A percentile compares a stretch with the other conserved stretches of the same genome.
These are phyloP conservation scores for Microdon myrmicae DNA, from an alignment of 2,888 invertebrate genomes.

Conservation along the genomic window DNA sequence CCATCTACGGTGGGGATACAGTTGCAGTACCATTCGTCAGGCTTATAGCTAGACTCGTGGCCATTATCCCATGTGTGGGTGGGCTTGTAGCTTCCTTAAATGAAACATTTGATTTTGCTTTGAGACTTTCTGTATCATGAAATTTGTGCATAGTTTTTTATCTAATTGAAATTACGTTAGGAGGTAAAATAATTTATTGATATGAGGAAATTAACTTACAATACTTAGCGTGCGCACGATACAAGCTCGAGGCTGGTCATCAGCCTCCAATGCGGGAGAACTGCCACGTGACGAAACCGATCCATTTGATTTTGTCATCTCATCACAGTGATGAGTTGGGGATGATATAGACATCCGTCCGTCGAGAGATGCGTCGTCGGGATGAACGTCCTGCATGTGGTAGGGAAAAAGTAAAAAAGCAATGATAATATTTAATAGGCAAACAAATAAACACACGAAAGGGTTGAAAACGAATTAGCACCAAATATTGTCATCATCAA, in stretches of 20 bases:
- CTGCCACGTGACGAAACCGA: constrained; percentile 65
- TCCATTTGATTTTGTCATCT: constrained; percentile 62
- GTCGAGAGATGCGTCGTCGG: constrained; percentile 63
- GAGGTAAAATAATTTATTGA: constrained; percentile 9
- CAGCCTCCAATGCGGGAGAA: constrained; percentile 62
- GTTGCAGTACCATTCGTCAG: constrained; percentile 59
- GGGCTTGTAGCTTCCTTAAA: constrained; percentile 52
- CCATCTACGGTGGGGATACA: constrained; percentile 53
- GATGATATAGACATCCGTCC: constrained; percentile 62
- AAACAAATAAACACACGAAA: constrained; percentile 5
- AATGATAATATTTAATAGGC: neutral
- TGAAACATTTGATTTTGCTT: constrained; percentile 22
- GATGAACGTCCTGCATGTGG: constrained; percentile 58
- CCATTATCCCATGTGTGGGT: constrained; percentile 58
- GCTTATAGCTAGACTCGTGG: constrained; percentile 62
- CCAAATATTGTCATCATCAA: constrained; percentile 36
- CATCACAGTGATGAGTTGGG: constrained; percentile 59
- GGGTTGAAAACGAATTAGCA: neutral
- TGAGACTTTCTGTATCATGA: neutral
- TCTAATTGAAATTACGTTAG: neutral
- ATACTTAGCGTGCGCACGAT: constrained; percentile 66
- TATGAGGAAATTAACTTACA: constrained; percentile 59
- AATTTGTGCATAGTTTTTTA: neutral
- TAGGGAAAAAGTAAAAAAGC: neutral
- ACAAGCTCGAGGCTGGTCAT: constrained; percentile 61